Evolutionary conservation across 2,797 vertebrate species (phyloP).

Genomic region (Myripristis murdjan): DNA sequence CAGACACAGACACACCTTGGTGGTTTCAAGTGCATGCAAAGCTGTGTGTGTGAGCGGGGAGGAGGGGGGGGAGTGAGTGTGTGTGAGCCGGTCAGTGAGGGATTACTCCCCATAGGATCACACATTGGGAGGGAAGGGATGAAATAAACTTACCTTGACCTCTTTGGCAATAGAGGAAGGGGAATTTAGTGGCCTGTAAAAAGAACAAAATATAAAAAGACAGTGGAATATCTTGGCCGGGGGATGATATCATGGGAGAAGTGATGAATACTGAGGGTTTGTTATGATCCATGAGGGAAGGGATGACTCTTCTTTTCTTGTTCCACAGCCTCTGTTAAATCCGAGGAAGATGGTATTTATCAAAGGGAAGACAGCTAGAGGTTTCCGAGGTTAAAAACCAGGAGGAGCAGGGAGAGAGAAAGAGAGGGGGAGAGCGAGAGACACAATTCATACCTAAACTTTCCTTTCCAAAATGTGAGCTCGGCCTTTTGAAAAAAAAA

Average conservation of each 20-base stretch:
- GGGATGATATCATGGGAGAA: constrained; percentile 66
- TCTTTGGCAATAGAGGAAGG: constrained; percentile 40
- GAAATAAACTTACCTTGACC: constrained; percentile 68
- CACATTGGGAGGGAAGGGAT: constrained; percentile 27
- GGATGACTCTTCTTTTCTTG: constrained; percentile 54
- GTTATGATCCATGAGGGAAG: constrained; percentile 57
- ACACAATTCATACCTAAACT: background rate
- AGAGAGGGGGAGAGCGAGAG: background rate
- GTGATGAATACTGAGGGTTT: constrained; percentile 61
- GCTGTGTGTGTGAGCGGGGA: constrained; percentile 5
- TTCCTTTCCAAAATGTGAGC: constrained; percentile 4
- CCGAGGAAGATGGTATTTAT: constrained; percentile 59
- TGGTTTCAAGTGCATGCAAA: constrained; percentile 38
- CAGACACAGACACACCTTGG: constrained; percentile 47
- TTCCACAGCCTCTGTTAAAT: constrained; percentile 48
- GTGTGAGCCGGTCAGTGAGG: constrained; percentile 30
- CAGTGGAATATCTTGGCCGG: constrained; percentile 58
- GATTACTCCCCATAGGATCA: constrained; percentile 51
- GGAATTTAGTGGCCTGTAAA: constrained; percentile 47
- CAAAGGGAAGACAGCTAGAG: constrained; percentile 41
- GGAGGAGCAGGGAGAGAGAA: constrained; percentile 27
- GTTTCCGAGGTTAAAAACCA: constrained; percentile 52
- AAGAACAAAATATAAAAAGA: background rate
- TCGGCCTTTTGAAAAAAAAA: constrained; percentile 2
- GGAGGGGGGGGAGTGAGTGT: constrained; percentile 15